These are phyloP conservation scores for Mesocentrotus franciscanus DNA, from an alignment of 53 echinoderm and acorn worm species.

Conservation along the genomic window DNA sequence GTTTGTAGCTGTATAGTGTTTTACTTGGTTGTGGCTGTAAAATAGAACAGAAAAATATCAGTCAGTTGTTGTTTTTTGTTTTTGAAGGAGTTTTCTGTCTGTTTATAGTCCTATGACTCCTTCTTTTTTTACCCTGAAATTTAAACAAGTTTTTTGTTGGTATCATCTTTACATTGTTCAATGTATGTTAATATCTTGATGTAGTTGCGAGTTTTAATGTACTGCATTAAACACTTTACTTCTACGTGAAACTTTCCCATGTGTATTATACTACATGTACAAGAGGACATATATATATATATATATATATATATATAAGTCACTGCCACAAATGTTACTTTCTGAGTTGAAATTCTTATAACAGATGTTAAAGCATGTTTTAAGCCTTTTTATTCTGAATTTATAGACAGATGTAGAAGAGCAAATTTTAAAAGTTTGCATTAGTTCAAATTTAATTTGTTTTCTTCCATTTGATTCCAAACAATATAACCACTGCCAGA, in stretches of 20 bases:
- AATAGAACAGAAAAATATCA: constrained; percentile 23
- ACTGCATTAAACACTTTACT: not conserved
- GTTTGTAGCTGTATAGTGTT: not conserved
- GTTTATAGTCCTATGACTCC: not conserved
- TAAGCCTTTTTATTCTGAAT: not conserved
- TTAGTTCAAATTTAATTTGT: not conserved
- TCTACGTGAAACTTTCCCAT: constrained; percentile 10
- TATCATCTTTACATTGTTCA: not conserved
- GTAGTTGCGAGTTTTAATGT: not conserved
- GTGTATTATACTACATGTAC: constrained; percentile 19
- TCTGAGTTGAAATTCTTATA: constrained; percentile 3
- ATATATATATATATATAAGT: not conserved
- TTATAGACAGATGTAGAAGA: not conserved
- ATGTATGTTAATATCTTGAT: constrained; percentile 9
- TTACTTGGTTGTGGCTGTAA: constrained; percentile 44
- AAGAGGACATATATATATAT: constrained; percentile 20
- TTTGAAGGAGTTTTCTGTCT: not conserved
- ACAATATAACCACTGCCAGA: constrained; percentile 55
- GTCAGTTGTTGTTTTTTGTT: not conserved
- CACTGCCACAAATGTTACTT: constrained; percentile 27
- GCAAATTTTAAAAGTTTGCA: not conserved
- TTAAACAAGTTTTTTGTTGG: not conserved
- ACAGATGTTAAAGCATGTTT: not conserved
- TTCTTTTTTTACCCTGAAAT: constrained; percentile 3
- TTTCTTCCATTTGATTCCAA: not conserved